Percentiles rank a stretch among this genome's conserved stretches.
Conservation (phyloP, 2,888 invertebrate species). For the Amphipyra berbera region DNA sequence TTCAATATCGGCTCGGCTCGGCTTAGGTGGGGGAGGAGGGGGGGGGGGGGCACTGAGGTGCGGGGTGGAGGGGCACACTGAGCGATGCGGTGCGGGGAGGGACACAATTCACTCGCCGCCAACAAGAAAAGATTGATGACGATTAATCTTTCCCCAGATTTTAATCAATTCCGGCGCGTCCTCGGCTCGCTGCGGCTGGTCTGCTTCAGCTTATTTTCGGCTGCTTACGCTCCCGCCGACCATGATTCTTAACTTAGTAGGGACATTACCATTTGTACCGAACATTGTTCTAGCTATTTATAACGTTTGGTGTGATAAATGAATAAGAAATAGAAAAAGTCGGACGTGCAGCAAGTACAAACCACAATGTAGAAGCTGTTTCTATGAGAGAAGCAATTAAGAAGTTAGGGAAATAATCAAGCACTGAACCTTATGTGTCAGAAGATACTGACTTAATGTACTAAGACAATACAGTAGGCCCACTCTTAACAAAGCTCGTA, state of each 20-base stretch:
- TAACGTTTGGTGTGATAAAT: background rate
- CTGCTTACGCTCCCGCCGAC: background rate
- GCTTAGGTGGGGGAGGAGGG: background rate
- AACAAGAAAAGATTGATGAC: constrained; percentile 60
- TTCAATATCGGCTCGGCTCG: constrained; percentile 44
- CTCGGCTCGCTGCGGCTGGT: constrained; percentile 22
- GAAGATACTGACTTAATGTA: background rate
- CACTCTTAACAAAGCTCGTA: no score
- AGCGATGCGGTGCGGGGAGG: background rate
- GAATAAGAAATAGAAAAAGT: background rate
- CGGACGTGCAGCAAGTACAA: background rate
- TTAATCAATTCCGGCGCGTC: constrained; percentile 56
- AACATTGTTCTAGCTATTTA: background rate
- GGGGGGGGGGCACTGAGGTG: background rate
- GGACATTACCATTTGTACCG: background rate
- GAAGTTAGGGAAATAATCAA: background rate
- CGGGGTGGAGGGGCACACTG: background rate
- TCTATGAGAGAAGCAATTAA: no score
- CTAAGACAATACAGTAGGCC: no score
- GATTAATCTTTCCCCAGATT: constrained; percentile 60
- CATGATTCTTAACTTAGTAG: background rate
- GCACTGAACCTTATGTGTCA: background rate
- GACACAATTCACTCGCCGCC: constrained; percentile 32
- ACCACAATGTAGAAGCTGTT: background rate
- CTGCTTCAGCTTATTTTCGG: constrained; percentile 17